Evolutionary conservation across 2,888 invertebrate genomes (phyloP), one percentile per base, ranked within the genome.

Genomic region (Melipona bicolor): DNA sequence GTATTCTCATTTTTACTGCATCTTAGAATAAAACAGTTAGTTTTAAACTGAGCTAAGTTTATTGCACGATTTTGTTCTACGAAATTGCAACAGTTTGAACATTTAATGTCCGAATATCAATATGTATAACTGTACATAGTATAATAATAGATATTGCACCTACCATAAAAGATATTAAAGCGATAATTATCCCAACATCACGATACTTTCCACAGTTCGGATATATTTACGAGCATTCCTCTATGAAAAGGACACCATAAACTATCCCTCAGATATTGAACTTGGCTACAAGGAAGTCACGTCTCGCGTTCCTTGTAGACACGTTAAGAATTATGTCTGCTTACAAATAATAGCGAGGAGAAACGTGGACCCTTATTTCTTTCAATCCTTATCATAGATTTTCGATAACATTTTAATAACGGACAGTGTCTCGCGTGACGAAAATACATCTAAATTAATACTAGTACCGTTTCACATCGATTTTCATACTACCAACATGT

Each of bases 231-330:
- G 84, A 71, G 62, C 74, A 54, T 78, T 71, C n/a, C 70, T n/a
- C 36, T 32, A 49, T 24, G 64, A 64, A 78, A 68, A 64, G 65
- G 49, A 52, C 62, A 59, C 54, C 79, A 87, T 88, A 85, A 81
- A 85, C 64, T 85, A 81, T 87, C 54, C 67, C 62, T 61, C 15
- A 49, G 79, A 87, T 87, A 81, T 74, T 77, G 79, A 87, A 78
- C 67, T 79, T 77, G 77, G 72, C 82, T 76, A 72, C 56, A 32
- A 68, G 77, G 76, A 83, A 82, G 75, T 72, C 82, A 72, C 70
- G 77, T 77, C n/a, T 49, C 19, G 71, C 81, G 67, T 83, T 82
- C 82, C 81, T 13, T 21, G 59, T 49, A 67, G 81, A 81, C 81
- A 76, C 32, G 65, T n/a, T 36, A 76, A 83, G 82, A 83, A 81